A percentile compares a stretch with the other conserved stretches of the same genome.
These are phyloP conservation scores for Vidua chalybeata DNA, from an alignment of 2,113 vertebrate species.

Conservation along the genomic window DNA sequence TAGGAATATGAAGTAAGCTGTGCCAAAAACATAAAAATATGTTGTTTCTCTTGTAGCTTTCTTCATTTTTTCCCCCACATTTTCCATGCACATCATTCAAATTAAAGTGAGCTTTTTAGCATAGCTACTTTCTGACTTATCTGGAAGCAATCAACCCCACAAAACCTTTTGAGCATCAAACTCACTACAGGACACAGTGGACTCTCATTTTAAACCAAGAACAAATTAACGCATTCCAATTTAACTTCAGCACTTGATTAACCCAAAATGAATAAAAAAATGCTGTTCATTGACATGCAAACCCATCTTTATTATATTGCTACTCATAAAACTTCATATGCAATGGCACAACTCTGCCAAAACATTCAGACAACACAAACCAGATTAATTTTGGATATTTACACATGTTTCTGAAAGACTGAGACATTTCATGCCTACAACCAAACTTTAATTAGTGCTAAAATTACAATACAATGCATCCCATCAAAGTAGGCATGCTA, in stretches of 20 bases:
- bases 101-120: not conserved
- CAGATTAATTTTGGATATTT: conserved; percentile 41
- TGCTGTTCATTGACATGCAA: conserved; percentile 33
- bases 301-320: not conserved
- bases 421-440: conserved; percentile 31
- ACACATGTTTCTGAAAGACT: conserved; percentile 32
- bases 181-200: not conserved
- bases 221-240: not conserved
- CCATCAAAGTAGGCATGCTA: not conserved
- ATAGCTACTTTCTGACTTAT: conserved; percentile 18
- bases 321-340: conserved; percentile 54
- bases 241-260: conserved; percentile 35
- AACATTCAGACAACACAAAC: conserved; percentile 9
- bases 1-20: conserved; percentile 2
- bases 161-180: conserved; percentile 22
- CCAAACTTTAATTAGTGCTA: conserved; percentile 47
- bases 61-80: not conserved
- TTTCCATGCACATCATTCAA: conserved; percentile 21
- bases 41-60: conserved; percentile 1
- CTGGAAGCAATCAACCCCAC: conserved; percentile 33
- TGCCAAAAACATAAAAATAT: conserved; percentile 27
- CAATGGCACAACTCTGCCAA: conserved; percentile 13
- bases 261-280: conserved; percentile 44
- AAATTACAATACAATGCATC: conserved; percentile 4
- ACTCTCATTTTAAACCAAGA: conserved; percentile 24